Evolutionary conservation across 37 sponge, comb jelly and placozoan species (phyloP).

Genomic region (Geodia barretti): DNA sequence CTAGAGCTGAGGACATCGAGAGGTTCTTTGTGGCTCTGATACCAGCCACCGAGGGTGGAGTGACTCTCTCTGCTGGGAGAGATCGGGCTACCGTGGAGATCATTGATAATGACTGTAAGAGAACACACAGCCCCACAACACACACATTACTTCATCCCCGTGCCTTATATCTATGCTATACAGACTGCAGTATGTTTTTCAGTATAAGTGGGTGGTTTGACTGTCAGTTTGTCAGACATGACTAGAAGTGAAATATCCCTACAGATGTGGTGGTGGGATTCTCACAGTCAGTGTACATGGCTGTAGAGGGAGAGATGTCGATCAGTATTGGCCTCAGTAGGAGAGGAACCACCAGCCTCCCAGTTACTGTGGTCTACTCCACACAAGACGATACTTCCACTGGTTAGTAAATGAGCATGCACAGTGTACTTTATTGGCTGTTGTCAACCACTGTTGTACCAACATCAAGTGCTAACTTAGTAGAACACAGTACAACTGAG

Average conservation of each 20-base stretch:
- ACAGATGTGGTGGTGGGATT: not conserved
- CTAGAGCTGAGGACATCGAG: not conserved
- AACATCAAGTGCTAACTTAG: too few relatives aligned
- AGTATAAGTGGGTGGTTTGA: not conserved
- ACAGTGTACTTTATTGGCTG: too few relatives aligned
- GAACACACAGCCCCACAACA: not conserved
- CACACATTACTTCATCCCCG: not conserved
- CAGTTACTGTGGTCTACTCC: not conserved
- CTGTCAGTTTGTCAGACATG: too few relatives aligned
- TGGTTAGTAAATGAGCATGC: not conserved
- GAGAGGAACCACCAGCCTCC: not conserved
- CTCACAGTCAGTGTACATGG: not conserved
- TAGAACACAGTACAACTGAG: too few relatives aligned
- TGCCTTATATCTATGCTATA: not conserved
- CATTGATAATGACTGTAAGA: not conserved
- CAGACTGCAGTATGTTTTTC: not conserved
- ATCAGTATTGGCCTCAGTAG: not conserved
- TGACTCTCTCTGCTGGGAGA: not conserved
- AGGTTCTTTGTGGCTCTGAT: not conserved
- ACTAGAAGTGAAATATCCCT: too few relatives aligned
- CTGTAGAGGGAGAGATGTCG: not conserved
- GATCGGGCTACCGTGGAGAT: not conserved
- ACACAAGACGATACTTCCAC: not conserved
- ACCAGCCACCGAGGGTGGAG: not conserved
- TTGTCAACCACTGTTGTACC: too few relatives aligned